phyloP scores from a whole-genome alignment of 1,140 invertebrate species.

The Copidosoma floridanum region DNA sequence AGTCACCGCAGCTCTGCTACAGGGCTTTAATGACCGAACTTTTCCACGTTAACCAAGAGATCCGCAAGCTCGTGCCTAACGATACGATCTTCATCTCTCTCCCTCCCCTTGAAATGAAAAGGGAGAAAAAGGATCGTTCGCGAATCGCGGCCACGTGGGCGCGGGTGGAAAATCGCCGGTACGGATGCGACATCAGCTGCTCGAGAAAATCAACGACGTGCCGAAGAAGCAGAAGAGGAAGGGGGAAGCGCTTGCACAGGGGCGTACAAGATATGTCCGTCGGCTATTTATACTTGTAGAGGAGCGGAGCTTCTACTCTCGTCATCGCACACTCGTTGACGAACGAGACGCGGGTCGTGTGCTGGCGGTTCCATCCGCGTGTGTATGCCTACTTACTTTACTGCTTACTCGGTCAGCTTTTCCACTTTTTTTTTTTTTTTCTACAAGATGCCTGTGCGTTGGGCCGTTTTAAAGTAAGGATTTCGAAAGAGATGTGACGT shows the following conservation, averaged over 20 bases:
- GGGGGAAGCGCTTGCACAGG: too few relatives aligned
- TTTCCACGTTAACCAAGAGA: constrained; percentile 8
- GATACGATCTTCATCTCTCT: too few relatives aligned
- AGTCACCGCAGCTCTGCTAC: too few relatives aligned
- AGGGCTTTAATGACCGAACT: constrained; percentile 4
- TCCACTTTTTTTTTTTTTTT: too few relatives aligned
- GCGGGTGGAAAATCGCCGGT: not conserved
- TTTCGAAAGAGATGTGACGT: too few relatives aligned
- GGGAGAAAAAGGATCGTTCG: too few relatives aligned
- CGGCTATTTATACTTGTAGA: constrained; percentile 14
- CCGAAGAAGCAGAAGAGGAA: too few relatives aligned
- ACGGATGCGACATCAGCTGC: not conserved
- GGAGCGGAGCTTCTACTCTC: not conserved
- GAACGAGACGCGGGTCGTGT: not conserved
- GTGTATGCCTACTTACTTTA: not conserved
- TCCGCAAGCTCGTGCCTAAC: too few relatives aligned
- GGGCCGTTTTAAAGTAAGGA: too few relatives aligned
- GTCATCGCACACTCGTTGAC: not conserved
- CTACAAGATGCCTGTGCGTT: too few relatives aligned
- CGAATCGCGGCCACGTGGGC: not conserved
- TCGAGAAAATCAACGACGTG: not conserved
- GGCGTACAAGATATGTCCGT: not conserved
- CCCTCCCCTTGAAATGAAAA: too few relatives aligned
- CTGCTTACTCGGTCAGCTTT: too few relatives aligned
- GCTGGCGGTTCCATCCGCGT: not conserved